Conservation (phyloP, 2,113 vertebrate species). For the Perccottus glenii region DNA sequence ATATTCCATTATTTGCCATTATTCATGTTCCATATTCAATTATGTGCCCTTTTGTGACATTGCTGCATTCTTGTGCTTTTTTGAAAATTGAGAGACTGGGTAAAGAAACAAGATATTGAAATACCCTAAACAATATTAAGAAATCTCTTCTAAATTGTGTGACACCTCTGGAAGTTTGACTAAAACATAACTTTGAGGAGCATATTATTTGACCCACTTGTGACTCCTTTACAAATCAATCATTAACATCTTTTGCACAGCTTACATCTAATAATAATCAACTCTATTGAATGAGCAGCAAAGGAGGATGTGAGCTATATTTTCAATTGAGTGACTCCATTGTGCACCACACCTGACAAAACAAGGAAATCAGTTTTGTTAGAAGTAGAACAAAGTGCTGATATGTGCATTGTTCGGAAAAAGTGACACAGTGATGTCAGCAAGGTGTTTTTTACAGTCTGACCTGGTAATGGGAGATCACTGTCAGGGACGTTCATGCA, state of each 20-base stretch:
- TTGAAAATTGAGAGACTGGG: no score
- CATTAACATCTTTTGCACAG: not conserved
- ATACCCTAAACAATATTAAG: no score
- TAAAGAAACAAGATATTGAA: no score
- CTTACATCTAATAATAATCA: not conserved
- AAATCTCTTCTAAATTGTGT: no score
- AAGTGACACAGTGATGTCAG: slow-evolving; percentile 9
- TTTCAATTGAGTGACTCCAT: slow-evolving; percentile 17
- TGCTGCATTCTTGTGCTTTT: slow-evolving; percentile 51
- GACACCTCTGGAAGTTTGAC: no score
- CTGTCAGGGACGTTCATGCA: slow-evolving; percentile 10
- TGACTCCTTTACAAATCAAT: no score
- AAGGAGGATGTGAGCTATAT: slow-evolving; percentile 13
- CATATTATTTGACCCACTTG: no score
- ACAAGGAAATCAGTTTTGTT: slow-evolving; percentile 45
- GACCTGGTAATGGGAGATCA: slow-evolving; percentile 34
- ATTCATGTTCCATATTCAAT: no score
- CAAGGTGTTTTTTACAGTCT: slow-evolving; percentile 37
- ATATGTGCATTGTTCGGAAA: slow-evolving; percentile 44
- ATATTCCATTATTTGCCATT: no score
- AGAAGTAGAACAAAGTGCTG: slow-evolving; percentile 15
- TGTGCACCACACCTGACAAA: slow-evolving; percentile 42
- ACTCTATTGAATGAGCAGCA: not conserved
- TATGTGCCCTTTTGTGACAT: slow-evolving; percentile 63
- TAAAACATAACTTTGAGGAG: no score